Evolutionary conservation across 1,140 invertebrate species (phyloP).

Genomic region (Thalassaphorura encarpata): DNA sequence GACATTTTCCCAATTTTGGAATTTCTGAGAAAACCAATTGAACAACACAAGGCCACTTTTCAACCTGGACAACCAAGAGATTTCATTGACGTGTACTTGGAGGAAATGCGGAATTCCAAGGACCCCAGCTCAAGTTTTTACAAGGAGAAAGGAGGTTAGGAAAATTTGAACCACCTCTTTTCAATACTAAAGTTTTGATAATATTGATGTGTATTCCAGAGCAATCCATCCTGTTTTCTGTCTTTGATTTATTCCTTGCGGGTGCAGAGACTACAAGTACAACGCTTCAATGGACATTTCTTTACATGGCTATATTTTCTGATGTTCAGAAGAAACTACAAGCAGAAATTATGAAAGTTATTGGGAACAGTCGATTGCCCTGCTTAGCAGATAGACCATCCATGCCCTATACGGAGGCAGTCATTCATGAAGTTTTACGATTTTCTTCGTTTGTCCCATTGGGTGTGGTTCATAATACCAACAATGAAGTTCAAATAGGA

Average conservation of each 20-base stretch:
- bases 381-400: constrained; percentile 38
- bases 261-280: constrained; percentile 3
- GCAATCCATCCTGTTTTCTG: background rate
- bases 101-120: constrained; percentile 35
- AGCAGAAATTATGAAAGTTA: constrained; percentile 8
- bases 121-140: background rate
- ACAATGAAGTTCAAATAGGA: constrained; percentile 43
- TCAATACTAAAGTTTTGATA: background rate
- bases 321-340: constrained; percentile 15
- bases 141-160: background rate
- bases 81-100: constrained; percentile 73
- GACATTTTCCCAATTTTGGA: constrained; percentile 51
- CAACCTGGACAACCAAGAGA: constrained; percentile 53
- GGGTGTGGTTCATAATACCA: constrained; percentile 62
- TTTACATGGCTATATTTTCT: constrained; percentile 7
- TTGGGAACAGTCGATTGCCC: background rate
- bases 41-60: constrained; percentile 59
- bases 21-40: constrained; percentile 61
- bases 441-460: constrained; percentile 66
- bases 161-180: background rate
- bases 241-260: background rate
- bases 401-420: constrained; percentile 65
- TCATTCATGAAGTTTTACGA: constrained; percentile 60
- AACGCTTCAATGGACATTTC: constrained; percentile 7
- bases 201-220: background rate